These are phyloP conservation scores for Cryptomyrus ogoouensis DNA, from an alignment of 2,113 vertebrate species.

Conservation along the genomic window DNA sequence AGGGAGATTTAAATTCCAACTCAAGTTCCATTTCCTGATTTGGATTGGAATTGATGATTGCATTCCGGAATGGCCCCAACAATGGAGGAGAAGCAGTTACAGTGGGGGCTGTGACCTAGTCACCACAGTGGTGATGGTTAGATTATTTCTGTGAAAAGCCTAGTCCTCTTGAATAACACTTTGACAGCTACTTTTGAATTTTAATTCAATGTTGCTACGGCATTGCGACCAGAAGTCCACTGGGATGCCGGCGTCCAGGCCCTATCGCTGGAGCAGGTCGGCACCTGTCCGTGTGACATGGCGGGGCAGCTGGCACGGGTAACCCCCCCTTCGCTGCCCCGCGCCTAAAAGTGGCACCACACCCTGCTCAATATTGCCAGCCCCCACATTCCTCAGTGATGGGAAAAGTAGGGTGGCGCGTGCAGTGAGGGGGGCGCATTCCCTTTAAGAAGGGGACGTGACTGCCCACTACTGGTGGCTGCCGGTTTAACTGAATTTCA, in stretches of 20 bases:
- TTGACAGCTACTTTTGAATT: background rate
- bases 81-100: background rate
- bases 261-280: background rate
- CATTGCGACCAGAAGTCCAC: background rate
- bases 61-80: no score
- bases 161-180: background rate
- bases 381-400: slow-evolving; percentile 1
- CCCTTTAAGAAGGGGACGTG: background rate
- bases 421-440: background rate
- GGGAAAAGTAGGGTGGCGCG: background rate
- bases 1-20: no score
- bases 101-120: background rate
- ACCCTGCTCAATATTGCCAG: background rate
- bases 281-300: slow-evolving; percentile 10
- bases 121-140: background rate
- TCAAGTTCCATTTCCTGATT: no score
- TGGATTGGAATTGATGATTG: no score
- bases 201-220: background rate
- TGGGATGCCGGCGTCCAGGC: background rate
- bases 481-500: background rate
- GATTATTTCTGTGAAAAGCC: background rate
- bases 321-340: background rate
- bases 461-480: background rate
- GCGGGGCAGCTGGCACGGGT: slow-evolving; percentile 1
- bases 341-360: background rate